Conservation (phyloP, 2,113 vertebrate species). For the Sturnus vulgaris region DNA sequence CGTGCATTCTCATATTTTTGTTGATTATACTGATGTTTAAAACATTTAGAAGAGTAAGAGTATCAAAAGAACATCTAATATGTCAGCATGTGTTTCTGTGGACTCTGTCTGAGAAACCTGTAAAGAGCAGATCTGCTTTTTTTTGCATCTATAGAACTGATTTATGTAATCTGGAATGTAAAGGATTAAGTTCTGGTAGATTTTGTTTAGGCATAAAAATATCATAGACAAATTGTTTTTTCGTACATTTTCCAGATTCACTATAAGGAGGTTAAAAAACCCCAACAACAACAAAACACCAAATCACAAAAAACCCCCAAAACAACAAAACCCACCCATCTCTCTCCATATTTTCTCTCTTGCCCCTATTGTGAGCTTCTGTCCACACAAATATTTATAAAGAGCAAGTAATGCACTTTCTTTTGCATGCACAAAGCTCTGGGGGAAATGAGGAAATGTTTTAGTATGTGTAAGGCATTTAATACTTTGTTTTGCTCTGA, state of each 20-base stretch:
- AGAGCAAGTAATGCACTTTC: background rate
- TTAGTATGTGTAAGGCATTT: background rate
- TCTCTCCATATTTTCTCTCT: background rate
- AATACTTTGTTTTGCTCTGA: background rate
- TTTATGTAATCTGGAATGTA: background rate
- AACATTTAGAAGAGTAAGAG: background rate
- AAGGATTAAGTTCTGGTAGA: background rate
- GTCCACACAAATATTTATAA: constrained; percentile 22
- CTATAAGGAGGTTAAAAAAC: background rate
- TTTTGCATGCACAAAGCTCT: background rate
- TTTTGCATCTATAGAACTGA: background rate
- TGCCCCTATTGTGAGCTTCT: background rate
- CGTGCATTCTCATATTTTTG: background rate
- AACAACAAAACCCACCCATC: background rate
- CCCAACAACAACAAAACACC: no score
- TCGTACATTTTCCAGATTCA: background rate
- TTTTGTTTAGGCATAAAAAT: background rate
- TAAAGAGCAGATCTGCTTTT: background rate
- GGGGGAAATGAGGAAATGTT: constrained; percentile 1
- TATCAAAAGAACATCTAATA: background rate
- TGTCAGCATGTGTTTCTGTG: background rate
- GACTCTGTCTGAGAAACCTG: background rate
- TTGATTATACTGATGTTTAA: background rate
- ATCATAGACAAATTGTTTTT: background rate
- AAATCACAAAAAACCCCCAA: fast-evolving